These are phyloP conservation scores for Leptoteleia sp. DNA, from an alignment of 1,140 invertebrate genomes.

Conservation along the genomic window DNA sequence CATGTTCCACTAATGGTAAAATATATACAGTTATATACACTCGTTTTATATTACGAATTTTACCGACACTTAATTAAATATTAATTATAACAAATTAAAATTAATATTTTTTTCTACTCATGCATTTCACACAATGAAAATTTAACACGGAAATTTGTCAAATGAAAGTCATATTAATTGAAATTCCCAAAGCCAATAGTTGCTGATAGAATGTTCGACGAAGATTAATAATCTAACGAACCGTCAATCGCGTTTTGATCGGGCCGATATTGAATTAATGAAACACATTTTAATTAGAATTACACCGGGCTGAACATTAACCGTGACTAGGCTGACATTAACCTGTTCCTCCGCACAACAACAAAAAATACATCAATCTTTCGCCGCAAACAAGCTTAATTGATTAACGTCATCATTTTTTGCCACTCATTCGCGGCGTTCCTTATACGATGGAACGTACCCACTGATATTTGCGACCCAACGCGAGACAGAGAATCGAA, in stretches of 20 bases:
- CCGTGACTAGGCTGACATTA: constrained; percentile 29
- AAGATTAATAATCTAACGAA: constrained; percentile 28
- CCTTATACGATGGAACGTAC: constrained; percentile 4
- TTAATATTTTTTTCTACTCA: no score
- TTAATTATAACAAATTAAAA: no score
- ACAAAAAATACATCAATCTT: constrained; percentile 60
- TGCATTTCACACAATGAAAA: no score
- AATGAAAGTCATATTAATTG: constrained; percentile 17
- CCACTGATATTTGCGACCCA: constrained; percentile 23
- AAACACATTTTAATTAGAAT: constrained; percentile 38
- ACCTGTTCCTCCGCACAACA: constrained; percentile 29
- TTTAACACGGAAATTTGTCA: constrained; percentile 1
- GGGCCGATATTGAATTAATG: constrained; percentile 34
- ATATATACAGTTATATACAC: no score
- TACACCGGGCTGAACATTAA: constrained; percentile 29
- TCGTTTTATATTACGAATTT: no score
- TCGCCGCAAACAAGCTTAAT: constrained; percentile 40
- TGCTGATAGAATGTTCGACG: constrained; percentile 1
- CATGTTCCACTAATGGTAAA: no score
- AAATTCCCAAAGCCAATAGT: not conserved
- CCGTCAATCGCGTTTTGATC: constrained; percentile 33
- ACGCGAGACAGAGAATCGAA: not conserved
- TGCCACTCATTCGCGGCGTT: constrained; percentile 31
- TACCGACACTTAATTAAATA: no score
- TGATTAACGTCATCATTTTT: constrained; percentile 54